Base-by-base conservation (phyloP, 2,888 invertebrate genomes). In the Parnassius mnemosyne region DNA sequence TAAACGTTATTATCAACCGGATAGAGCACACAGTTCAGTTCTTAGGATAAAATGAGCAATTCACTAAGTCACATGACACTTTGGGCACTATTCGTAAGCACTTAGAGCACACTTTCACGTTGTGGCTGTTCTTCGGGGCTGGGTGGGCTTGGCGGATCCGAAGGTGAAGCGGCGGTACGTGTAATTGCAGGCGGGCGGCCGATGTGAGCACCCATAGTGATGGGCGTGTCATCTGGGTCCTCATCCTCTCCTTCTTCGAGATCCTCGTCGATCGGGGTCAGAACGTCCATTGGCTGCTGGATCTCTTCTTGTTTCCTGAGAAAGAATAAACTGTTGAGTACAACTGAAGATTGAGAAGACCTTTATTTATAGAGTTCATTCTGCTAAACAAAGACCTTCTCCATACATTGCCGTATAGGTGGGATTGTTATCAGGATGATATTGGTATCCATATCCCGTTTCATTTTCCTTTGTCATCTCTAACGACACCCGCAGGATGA, bases 211-310 rank as follows among this genome's bases (percentile, higher is more conserved):
- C 93, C 93, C 91, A 95, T 95, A 2, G 95, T 95, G 72, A 95
- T 95, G 57, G 94, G 95, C 34, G 93, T 93, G 72, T 94, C 93
- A 68, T 94, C 94, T 0, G 93, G 93, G 79, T 96, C 96, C 64
- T 95, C 95, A 43, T 96, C 96, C 13, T 93, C 93, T 10, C 93
- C 93, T 71, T 95, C 95, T 72, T 95, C 95, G 0, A 90, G 61
- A 71, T 94, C 95, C 81, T 96, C 96, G 80, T 97, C 96, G 68
- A 97, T 97, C 13, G 96, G 96, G 5, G 96, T 95, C 54, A 97
- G 91, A 10, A 94, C 94, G 81, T 96, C 96, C 66, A 92, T 82
- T 57, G 94, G 93, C 59, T 94, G 93, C 51, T 93, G 93, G 67
- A 93, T 87, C 68, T 94, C 93, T 75, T 95, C 93, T 53, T 86